Conservation (phyloP, 2,888 invertebrate genomes). For the Ochropleura leucogaster region DNA sequence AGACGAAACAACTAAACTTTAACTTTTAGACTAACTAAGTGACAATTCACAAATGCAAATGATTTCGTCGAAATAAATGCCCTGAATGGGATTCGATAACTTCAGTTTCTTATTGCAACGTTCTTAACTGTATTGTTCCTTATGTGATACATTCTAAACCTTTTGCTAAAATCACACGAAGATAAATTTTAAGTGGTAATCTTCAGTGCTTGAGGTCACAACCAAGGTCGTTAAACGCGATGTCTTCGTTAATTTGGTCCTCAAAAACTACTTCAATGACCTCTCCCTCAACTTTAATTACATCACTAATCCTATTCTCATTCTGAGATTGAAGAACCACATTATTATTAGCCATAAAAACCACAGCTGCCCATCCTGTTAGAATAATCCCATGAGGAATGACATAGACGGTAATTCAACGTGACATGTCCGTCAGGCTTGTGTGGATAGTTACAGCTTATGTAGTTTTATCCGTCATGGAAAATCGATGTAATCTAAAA, state of each 20-base stretch:
- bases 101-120: background rate
- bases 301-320: background rate
- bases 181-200: background rate
- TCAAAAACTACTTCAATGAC: background rate
- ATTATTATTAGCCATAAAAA: slow-evolving; percentile 1
- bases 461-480: background rate
- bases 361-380: slow-evolving; percentile 21
- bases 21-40: background rate
- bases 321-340: background rate
- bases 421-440: slow-evolving; percentile 11
- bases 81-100: background rate
- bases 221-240: background rate
- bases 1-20: background rate
- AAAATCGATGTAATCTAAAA: slow-evolving; percentile 18
- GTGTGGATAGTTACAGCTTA: background rate
- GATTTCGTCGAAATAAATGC: background rate
- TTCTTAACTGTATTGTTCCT: background rate
- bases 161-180: background rate
- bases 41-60: background rate
- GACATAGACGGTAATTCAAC: slow-evolving; percentile 11
- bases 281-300: background rate
- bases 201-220: background rate
- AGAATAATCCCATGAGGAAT: slow-evolving; percentile 26
- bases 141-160: background rate
- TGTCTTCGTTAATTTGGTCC: background rate